These are phyloP conservation scores for Hoplodrina blanda DNA, from an alignment of 2,888 invertebrate genomes.

Conservation along the genomic window DNA sequence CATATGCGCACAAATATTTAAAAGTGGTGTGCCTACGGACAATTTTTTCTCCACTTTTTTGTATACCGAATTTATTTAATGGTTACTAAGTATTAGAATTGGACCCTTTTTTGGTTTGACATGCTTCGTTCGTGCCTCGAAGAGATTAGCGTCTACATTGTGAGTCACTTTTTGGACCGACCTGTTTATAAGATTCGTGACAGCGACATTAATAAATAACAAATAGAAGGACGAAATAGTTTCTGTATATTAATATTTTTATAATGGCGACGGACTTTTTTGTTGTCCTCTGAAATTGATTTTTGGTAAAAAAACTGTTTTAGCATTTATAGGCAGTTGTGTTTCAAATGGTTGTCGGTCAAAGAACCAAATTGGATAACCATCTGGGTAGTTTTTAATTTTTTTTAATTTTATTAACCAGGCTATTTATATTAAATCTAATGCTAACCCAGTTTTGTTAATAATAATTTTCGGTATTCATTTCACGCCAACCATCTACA, in stretches of 20 bases:
- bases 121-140: conserved; percentile 80
- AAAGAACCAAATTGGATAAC: conserved; percentile 6
- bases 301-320: conserved; percentile 49
- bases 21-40: conserved; percentile 84
- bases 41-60: conserved; percentile 80
- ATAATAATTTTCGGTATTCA: too few species aligned
- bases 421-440: background rate
- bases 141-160: conserved; percentile 87
- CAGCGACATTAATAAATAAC: conserved; percentile 88
- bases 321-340: conserved; percentile 42
- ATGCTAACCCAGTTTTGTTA: background rate
- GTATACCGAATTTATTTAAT: conserved; percentile 87
- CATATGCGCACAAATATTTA: conserved; percentile 90
- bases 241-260: conserved; percentile 80
- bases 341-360: conserved; percentile 17
- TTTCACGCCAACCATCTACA: too few species aligned
- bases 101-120: conserved; percentile 85
- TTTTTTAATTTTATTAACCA: conserved; percentile 5
- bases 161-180: conserved; percentile 82
- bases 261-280: conserved; percentile 69
- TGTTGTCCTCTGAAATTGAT: conserved; percentile 67
- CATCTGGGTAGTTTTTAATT: conserved; percentile 15
- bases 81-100: conserved; percentile 86
- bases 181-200: conserved; percentile 82
- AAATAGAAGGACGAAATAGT: conserved; percentile 79